Percentiles rank a stretch among this genome's conserved stretches.
Conservation (phyloP, 2,888 invertebrate genomes). For the Luperina testacea region DNA sequence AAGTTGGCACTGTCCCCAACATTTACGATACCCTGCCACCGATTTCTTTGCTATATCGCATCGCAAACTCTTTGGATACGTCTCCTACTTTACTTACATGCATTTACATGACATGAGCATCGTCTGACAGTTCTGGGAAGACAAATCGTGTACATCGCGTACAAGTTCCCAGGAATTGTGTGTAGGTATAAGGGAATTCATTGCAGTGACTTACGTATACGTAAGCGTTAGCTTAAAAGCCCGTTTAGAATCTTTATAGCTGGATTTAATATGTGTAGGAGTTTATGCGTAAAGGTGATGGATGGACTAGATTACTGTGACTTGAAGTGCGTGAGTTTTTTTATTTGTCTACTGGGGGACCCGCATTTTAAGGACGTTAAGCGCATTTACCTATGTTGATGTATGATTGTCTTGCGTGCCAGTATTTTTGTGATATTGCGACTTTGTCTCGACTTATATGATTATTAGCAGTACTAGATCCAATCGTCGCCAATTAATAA, state of each 20-base stretch:
- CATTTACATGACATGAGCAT: constrained; percentile 73
- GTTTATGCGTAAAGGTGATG: constrained; percentile 52
- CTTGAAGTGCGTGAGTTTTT: constrained; percentile 20
- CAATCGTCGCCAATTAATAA: not conserved
- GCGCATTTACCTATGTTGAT: not conserved
- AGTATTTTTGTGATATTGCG: not conserved
- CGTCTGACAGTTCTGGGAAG: constrained; percentile 74
- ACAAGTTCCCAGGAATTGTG: constrained; percentile 68
- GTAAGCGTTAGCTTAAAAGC: constrained; percentile 62
- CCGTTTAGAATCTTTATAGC: constrained; percentile 58
- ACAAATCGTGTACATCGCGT: constrained; percentile 74
- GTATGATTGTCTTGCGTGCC: not conserved
- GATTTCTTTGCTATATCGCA: constrained; percentile 41
- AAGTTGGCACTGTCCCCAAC: constrained; percentile 50
- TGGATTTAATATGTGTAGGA: constrained; percentile 56
- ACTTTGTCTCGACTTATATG: not conserved
- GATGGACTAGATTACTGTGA: constrained; percentile 44
- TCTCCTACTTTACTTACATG: constrained; percentile 54
- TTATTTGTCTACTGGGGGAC: constrained; percentile 30
- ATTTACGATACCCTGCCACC: constrained; percentile 34
- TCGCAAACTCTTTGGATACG: constrained; percentile 49
- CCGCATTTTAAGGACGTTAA: not conserved
- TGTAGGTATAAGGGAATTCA: constrained; percentile 60
- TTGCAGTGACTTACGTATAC: constrained; percentile 61
- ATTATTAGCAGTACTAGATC: too few relatives aligned